These are phyloP conservation scores for Synergus gifuensis DNA, from an alignment of 2,888 invertebrate species.

Conservation along the genomic window DNA sequence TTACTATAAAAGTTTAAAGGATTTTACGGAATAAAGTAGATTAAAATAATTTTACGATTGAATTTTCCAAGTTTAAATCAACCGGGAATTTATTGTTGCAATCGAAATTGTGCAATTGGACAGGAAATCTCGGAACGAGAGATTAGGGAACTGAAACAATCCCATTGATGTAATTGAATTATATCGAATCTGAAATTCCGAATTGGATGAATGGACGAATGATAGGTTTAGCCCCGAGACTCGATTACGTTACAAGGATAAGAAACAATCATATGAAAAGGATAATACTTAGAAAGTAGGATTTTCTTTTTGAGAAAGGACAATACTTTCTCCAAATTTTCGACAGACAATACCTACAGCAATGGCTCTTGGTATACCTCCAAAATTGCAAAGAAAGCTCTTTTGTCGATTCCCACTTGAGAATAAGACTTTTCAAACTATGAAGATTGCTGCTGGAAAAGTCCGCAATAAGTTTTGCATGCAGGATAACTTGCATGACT, in stretches of 20 bases:
- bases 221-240: neutral
- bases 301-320: neutral
- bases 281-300: neutral
- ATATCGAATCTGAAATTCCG: slow-evolving; percentile 8
- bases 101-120: slow-evolving; percentile 7
- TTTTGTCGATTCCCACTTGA: too few species aligned
- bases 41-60: neutral
- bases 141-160: slow-evolving; percentile 10
- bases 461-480: too few species aligned
- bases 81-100: slow-evolving; percentile 1
- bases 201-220: neutral
- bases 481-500: too few species aligned
- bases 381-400: too few species aligned
- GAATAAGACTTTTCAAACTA: too few species aligned
- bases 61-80: neutral
- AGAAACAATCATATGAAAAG: neutral
- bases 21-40: too few species aligned
- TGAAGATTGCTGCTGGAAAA: too few species aligned
- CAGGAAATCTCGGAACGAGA: neutral
- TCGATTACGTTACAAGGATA: neutral
- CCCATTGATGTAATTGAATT: slow-evolving; percentile 5
- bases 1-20: too few species aligned
- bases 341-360: too few species aligned
- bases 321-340: too few species aligned
- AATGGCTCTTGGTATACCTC: too few species aligned